phyloP scores from a whole-genome alignment of 2,888 invertebrate genomes.

The Meteorus colon region DNA sequence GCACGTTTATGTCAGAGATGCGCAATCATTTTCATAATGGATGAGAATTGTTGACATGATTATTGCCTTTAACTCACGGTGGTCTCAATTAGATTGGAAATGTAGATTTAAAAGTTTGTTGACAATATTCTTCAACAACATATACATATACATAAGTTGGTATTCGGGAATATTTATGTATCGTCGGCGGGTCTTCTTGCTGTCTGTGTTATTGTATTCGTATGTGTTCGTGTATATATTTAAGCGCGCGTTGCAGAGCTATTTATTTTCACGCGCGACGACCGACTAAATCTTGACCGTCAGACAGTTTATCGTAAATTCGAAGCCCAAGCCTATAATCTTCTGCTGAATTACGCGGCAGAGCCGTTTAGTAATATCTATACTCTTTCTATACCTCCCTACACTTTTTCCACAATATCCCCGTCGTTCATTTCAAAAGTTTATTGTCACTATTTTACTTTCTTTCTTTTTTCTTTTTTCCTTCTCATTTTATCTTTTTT shows the following conservation, averaged over 20 bases:
- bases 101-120: conserved; percentile 6
- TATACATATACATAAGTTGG: not conserved
- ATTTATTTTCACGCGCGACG: conserved; percentile 21
- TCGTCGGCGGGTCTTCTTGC: not conserved
- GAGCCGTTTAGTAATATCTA: conserved; percentile 20
- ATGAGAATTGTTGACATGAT: conserved; percentile 34
- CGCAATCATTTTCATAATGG: conserved; percentile 39
- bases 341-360: conserved; percentile 21
- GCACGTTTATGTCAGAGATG: not conserved
- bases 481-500: not conserved
- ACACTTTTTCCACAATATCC: not conserved
- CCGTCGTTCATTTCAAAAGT: not conserved
- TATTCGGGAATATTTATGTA: conserved; percentile 10
- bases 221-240: conserved; percentile 6
- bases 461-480: not conserved
- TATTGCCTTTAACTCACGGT: not conserved
- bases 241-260: conserved; percentile 10
- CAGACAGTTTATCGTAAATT: conserved; percentile 25
- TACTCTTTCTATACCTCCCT: not conserved
- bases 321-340: conserved; percentile 13
- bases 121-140: conserved; percentile 7
- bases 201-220: not conserved
- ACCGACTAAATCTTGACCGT: conserved; percentile 32
- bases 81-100: not conserved
- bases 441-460: conserved; percentile 13